Evolutionary conservation across 2,888 invertebrate genomes (phyloP).

Genomic region (Gandaritis pyraliata): DNA sequence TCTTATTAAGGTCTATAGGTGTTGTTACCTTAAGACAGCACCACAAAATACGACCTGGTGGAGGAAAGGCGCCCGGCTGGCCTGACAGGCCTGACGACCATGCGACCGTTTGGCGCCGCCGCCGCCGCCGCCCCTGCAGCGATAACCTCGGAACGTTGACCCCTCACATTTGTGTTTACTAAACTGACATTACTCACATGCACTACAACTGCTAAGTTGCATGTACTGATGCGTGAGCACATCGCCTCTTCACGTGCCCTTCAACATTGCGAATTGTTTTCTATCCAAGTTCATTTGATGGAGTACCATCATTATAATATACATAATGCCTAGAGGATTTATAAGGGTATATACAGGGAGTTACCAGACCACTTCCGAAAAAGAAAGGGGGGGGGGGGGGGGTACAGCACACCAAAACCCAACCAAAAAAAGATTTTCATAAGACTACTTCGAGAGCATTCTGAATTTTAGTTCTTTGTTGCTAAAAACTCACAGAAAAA

Average conservation of each 20-base stretch:
- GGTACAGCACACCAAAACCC: too few relatives aligned
- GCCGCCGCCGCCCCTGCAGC: constrained; percentile 71
- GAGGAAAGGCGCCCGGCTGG: constrained; percentile 37
- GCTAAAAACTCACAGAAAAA: too few relatives aligned
- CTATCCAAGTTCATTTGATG: neutral
- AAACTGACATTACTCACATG: constrained; percentile 63
- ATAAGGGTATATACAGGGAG: too few relatives aligned
- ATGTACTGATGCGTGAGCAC: constrained; percentile 40
- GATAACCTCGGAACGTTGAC: constrained; percentile 82
- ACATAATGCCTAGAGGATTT: too few relatives aligned
- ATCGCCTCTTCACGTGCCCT: constrained; percentile 32
- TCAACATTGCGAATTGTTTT: constrained; percentile 9
- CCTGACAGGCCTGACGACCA: constrained; percentile 46
- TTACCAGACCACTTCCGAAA: too few relatives aligned
- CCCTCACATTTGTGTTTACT: constrained; percentile 76
- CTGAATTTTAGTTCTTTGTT: too few relatives aligned
- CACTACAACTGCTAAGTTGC: constrained; percentile 50
- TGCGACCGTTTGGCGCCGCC: constrained; percentile 79
- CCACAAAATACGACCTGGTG: constrained; percentile 26
- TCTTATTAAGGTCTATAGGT: too few relatives aligned
- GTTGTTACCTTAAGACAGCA: neutral
- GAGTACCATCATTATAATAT: too few relatives aligned
- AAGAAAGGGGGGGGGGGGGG: too few relatives aligned
- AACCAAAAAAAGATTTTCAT: too few relatives aligned
- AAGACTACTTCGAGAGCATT: too few relatives aligned